phyloP scores from a whole-genome alignment of 2,797 vertebrate genomes.

The Bovichtus variegatus region DNA sequence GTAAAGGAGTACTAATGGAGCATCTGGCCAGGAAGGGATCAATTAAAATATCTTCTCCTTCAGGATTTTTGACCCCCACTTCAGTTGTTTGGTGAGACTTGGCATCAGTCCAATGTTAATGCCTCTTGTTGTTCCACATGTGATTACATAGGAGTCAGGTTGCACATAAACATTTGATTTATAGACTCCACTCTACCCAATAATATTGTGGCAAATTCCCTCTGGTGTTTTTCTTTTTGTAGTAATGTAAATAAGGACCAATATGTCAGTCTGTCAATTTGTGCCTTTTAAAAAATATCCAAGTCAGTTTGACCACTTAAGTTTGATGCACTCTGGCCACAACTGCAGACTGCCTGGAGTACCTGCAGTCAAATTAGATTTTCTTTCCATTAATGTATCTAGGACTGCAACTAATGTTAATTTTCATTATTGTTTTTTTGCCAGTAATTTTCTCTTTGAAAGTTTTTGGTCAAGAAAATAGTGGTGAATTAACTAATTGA shows the following conservation, averaged over 20 bases:
- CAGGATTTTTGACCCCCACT: background rate
- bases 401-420: background rate
- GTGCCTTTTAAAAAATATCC: background rate
- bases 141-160: background rate
- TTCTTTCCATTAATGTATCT: background rate
- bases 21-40: constrained; percentile 11
- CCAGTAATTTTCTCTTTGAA: background rate
- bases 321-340: background rate
- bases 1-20: background rate
- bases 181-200: background rate
- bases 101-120: background rate
- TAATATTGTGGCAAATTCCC: background rate
- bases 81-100: constrained; percentile 4
- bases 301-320: background rate
- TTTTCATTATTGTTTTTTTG: too few species aligned
- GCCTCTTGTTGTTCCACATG: background rate
- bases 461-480: too few species aligned
- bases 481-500: too few species aligned
- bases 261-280: background rate
- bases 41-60: background rate
- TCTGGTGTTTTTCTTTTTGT: background rate
- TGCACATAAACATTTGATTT: background rate
- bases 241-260: background rate
- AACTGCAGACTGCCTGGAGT: background rate
- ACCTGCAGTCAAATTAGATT: too few species aligned